Conservation (phyloP, 2,797 vertebrate species). For the Dipus sagitta region DNA sequence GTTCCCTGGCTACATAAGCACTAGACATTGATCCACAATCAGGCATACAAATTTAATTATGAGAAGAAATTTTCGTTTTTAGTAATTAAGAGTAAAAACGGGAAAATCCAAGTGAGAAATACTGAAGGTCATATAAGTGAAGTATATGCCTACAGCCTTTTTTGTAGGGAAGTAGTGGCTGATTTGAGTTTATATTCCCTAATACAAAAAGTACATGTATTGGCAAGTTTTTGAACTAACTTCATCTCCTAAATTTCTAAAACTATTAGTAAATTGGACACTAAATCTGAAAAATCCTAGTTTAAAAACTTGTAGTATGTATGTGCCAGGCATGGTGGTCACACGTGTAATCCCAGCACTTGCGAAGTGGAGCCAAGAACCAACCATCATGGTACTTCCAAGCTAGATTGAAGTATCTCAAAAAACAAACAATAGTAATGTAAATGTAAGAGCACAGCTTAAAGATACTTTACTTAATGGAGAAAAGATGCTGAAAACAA, state of each 20-base stretch:
- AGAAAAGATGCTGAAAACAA: neutral
- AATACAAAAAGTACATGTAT: slow-evolving; percentile 23
- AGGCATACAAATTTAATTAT: slow-evolving; percentile 1
- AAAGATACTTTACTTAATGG: slow-evolving; percentile 17
- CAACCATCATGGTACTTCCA: neutral
- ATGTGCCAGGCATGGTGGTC: no score
- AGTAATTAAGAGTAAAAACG: neutral
- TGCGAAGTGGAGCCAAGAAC: neutral
- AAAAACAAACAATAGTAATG: neutral
- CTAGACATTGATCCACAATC: neutral
- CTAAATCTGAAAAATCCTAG: neutral
- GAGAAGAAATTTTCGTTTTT: slow-evolving; percentile 48
- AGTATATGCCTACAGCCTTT: neutral
- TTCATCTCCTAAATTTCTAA: slow-evolving; percentile 11
- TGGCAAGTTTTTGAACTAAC: neutral
- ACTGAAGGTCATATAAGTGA: slow-evolving; percentile 1
- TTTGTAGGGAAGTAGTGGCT: neutral
- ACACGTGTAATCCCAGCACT: neutral
- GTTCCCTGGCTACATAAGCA: neutral
- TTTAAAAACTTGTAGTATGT: neutral
- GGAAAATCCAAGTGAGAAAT: neutral
- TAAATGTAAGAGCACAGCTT: neutral
- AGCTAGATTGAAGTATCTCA: neutral
- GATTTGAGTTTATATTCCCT: neutral
- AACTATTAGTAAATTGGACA: slow-evolving; percentile 32